Conservation (phyloP, 2,113 vertebrate genomes). For the Sphyrna mokarran region DNA sequence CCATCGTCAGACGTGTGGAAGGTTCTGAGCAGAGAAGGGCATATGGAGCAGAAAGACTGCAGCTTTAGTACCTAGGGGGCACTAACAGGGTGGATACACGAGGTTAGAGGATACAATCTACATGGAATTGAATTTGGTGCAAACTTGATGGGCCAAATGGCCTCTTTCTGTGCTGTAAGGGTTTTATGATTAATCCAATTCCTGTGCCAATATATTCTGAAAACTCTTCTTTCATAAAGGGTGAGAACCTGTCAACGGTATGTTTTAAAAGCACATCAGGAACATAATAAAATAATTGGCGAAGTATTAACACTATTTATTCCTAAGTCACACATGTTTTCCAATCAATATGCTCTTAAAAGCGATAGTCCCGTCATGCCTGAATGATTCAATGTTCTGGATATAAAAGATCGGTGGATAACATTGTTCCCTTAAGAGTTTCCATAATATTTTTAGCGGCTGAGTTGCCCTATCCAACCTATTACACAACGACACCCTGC, state of each 20-base stretch:
- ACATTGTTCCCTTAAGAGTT: background rate
- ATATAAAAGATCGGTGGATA: background rate
- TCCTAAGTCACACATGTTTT: background rate
- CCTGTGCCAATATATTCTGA: background rate
- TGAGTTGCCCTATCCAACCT: slow-evolving; percentile 6
- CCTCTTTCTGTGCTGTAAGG: too few relatives aligned
- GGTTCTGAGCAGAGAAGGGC: too few relatives aligned
- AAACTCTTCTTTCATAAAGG: background rate
- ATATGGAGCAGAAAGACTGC: too few relatives aligned
- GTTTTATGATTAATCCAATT: background rate
- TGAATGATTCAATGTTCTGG: background rate
- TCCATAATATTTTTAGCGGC: background rate
- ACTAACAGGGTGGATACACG: too few relatives aligned
- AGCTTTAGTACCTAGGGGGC: too few relatives aligned
- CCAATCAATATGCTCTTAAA: background rate
- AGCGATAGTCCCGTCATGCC: background rate
- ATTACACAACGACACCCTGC: background rate
- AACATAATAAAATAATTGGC: background rate
- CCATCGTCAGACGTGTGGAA: too few relatives aligned
- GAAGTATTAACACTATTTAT: background rate
- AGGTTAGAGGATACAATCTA: too few relatives aligned
- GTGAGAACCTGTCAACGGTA: background rate
- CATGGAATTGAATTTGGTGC: too few relatives aligned
- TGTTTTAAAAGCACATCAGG: background rate
- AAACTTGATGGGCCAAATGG: too few relatives aligned